Evolutionary conservation across 2,113 vertebrate species (phyloP), one percentile per base, ranked within the genome.

Genomic region (Chloropsis cyanopogon): DNA sequence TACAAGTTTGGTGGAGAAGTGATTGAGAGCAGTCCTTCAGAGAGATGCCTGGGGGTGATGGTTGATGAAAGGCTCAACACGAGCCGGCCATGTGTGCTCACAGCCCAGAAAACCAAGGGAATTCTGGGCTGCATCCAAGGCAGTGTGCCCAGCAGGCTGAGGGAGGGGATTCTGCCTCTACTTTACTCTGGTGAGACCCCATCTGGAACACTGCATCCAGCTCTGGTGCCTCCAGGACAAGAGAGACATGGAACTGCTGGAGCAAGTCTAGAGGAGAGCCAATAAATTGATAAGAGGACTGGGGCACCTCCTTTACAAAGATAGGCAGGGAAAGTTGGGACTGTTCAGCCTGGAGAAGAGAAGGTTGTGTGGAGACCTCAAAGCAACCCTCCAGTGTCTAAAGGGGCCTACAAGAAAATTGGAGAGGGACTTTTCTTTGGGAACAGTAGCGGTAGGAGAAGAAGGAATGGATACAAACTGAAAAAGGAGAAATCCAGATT

Each of bases 131-230:
- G 10, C 19, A 53, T 24, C 28, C n/a, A 52, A 53, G 31, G 39
- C 28, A 61, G 5, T 0, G 0, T 35, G 24, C 24, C 12, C 52
- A 35, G 20, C 14, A 42, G 35, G 10, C 3, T 6, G 8, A 85
- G 12, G 7, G 16, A 37, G n/a, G 22, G 4, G 11, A 22, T 47
- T 54, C 4, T 64, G 13, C 11, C 11, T 13, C 37, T 42, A 6
- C 57, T 37, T 20, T 17, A 7, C 5, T 21, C 25, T 47, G 12
- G 5, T 47, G 65, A 25, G 14, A 87, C 3, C 12, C 8, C 23
- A 47, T 6, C 18, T 25, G 15, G 15, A 61, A 2, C 3, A 1
- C 5, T 54, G 23, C 12, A 13, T 24, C 28, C n/a, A 46, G 28
- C 7, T 54, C 28, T 54, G 24, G 23, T 11, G 5, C 1, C 8